Base-by-base conservation (phyloP, 2,888 invertebrate species). In the Nebria salina region DNA sequence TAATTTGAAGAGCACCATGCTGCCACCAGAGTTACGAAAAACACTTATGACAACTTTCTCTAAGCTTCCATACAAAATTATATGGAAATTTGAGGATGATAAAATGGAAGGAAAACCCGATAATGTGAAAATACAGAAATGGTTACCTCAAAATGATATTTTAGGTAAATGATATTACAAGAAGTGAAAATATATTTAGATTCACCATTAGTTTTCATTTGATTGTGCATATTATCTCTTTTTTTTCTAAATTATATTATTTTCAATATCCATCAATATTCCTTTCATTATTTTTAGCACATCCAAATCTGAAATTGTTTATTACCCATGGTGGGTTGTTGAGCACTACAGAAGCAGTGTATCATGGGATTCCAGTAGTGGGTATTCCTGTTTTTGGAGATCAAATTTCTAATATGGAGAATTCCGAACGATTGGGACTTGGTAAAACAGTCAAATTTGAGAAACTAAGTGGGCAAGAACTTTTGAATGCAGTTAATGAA, bases 11-110 rank as follows among this genome's bases (percentile, higher is more conserved):
- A 84, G 83, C 13, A 83, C 81, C 3, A 82, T 83, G 66, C 75
- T 86, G 83, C 82, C 85, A 1, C 82, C 82, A 13, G 82, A 84
- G 26, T 84, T 82, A 15, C 72, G 83, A 15, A 64, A 83, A 42
- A 82, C 82, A 41, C 83, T 86, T 34, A 26, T 85, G 9, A 80
- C 83, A 5, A 85, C 83, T 1, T 86, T 86, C 72, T 81, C 84
- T 2, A 83, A 84, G 72, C 77, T 86, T 34, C 73, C 73, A 8
- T 74, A 88, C 68, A 87, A 86, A 54, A 88, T 92, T 34, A 84
- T 92, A 8, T 87, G 91, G 85, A 92, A 92, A 85, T 91, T 90
- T 88, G 92, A 92, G 82, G 86, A 87, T 1, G 87, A 87, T 1
- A 83, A 86, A 42, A 84, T 89, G 54, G 85, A 87, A 1, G 86